Evolutionary conservation across 2,888 invertebrate species (phyloP).

Genomic region (Thalpophila matura): DNA sequence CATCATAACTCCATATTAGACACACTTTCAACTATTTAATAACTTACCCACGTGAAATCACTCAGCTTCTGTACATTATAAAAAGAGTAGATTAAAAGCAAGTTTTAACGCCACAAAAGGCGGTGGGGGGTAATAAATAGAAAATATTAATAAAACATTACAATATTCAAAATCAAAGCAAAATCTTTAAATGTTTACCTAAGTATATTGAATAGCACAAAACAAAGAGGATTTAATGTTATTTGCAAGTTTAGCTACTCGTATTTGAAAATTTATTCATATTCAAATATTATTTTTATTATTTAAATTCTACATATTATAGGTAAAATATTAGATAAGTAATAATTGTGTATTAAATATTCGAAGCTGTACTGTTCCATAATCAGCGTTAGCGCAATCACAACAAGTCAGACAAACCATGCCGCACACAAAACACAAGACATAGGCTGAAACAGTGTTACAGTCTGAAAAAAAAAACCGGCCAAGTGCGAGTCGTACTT

Average conservation of each 20-base stretch:
- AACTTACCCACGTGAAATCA: not conserved
- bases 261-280: conserved; percentile 10
- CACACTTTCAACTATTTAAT: not conserved
- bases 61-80: conserved; percentile 14
- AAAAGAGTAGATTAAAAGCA: conserved; percentile 30
- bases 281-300: conserved; percentile 9
- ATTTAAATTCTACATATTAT: conserved; percentile 34
- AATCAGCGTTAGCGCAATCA: conserved; percentile 58
- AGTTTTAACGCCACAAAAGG: conserved; percentile 15
- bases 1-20: conserved; percentile 7
- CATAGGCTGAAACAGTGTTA: conserved; percentile 57
- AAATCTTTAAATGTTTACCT: conserved; percentile 22
- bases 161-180: conserved; percentile 37
- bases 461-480: conserved; percentile 40
- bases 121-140: conserved; percentile 21
- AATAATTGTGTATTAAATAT: conserved; percentile 20
- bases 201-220: conserved; percentile 29
- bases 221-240: conserved; percentile 17
- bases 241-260: conserved; percentile 38
- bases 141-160: conserved; percentile 22
- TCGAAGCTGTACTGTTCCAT: conserved; percentile 41
- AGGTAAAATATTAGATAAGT: conserved; percentile 5
- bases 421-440: conserved; percentile 55
- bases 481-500: too few species aligned
- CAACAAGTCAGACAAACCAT: conserved; percentile 57